Conservation (phyloP, 2,113 vertebrate species). For the Perognathus longimembris region DNA sequence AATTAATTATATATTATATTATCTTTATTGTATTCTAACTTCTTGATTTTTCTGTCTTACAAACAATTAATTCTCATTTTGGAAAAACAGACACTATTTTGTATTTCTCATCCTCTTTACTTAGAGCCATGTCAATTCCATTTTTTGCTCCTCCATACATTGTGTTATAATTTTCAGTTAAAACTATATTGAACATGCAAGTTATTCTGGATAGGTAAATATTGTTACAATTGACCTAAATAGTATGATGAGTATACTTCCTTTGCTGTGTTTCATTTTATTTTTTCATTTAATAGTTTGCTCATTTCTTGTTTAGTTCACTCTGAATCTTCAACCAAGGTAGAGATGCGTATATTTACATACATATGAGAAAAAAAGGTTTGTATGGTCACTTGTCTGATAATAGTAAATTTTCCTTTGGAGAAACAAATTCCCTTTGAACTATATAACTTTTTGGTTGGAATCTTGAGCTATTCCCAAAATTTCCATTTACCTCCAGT, state of each 20-base stretch:
- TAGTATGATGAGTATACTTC: background rate
- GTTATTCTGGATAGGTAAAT: background rate
- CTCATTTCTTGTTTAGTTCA: constrained; percentile 11
- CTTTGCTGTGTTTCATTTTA: background rate
- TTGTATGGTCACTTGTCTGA: background rate
- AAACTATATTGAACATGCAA: background rate
- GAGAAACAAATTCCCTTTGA: background rate
- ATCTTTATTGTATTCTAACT: background rate
- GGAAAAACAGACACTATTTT: background rate
- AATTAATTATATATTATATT: background rate
- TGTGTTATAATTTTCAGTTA: background rate
- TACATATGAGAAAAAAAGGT: no score
- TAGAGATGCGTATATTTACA: background rate
- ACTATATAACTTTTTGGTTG: background rate
- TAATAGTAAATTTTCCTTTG: background rate
- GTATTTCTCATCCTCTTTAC: background rate
- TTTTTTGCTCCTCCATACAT: background rate
- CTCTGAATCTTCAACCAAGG: background rate
- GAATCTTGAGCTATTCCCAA: no score
- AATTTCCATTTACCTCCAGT: no score
- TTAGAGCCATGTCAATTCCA: background rate
- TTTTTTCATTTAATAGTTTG: background rate
- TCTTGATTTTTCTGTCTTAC: background rate
- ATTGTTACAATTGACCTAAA: background rate
- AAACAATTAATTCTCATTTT: constrained; percentile 13